phyloP scores from a whole-genome alignment of 2,113 vertebrate genomes.

The Colistium nudipinnis region DNA sequence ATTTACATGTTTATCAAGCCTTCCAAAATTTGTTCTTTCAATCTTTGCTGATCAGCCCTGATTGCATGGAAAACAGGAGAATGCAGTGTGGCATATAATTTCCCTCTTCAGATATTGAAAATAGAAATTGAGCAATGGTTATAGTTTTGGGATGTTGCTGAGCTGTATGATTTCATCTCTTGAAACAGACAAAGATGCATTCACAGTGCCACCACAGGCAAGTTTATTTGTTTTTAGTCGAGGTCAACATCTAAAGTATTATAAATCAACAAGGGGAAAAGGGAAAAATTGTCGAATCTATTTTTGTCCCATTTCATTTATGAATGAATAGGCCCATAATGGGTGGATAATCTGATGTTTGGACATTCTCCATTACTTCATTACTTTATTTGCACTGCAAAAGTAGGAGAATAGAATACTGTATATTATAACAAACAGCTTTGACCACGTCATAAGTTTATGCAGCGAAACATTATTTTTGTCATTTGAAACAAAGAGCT shows the following conservation, averaged over 20 bases:
- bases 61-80: conserved; percentile 31
- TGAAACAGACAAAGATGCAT: conserved; percentile 11
- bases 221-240: conserved; percentile 8
- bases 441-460: neutral
- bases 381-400: conserved; percentile 6
- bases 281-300: conserved; percentile 2
- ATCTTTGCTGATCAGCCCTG: conserved; percentile 26
- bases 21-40: conserved; percentile 20
- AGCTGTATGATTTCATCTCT: conserved; percentile 37
- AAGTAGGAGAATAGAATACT: conserved; percentile 7
- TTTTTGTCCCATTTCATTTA: conserved; percentile 4
- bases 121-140: conserved; percentile 4
- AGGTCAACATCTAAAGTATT: conserved; percentile 11
- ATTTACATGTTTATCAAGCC: conserved; percentile 54
- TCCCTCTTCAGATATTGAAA: conserved; percentile 17
- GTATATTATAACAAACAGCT: conserved; percentile 1
- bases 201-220: neutral
- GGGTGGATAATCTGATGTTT: conserved; percentile 21
- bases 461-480: neutral
- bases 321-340: conserved; percentile 6
- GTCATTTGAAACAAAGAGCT: neutral
- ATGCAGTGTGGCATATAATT: conserved; percentile 6
- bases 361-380: conserved; percentile 11
- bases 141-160: conserved; percentile 27
- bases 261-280: conserved; percentile 6